A percentile compares a stretch with the other conserved stretches of the same genome.
These are phyloP conservation scores for Echinometra lucunter DNA, from an alignment of 53 echinoderm and acorn worm species.

Conservation along the genomic window DNA sequence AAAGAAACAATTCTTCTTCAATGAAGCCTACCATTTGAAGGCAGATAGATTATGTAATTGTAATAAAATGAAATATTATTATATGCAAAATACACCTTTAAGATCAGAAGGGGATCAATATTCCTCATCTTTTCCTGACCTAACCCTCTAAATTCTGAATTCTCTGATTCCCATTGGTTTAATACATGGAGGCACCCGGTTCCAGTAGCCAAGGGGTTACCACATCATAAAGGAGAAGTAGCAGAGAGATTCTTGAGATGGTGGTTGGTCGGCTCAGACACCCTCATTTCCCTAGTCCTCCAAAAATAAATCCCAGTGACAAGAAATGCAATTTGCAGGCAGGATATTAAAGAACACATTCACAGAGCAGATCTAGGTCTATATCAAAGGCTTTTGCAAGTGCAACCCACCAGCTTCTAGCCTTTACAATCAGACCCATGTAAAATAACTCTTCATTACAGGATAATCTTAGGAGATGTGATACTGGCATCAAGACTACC, in stretches of 20 bases:
- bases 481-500: neutral
- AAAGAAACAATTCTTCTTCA: too few species aligned
- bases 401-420: conserved; percentile 1
- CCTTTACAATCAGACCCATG: neutral
- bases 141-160: too few species aligned
- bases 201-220: neutral
- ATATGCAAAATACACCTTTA: too few species aligned
- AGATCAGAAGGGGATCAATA: neutral
- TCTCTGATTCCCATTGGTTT: too few species aligned
- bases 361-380: conserved; percentile 20
- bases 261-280: conserved; percentile 11
- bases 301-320: conserved; percentile 63
- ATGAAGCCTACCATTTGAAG: too few species aligned
- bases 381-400: conserved; percentile 15
- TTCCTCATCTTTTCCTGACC: neutral
- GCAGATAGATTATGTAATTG: too few species aligned
- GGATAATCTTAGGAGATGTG: neutral
- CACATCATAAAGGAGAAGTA: neutral
- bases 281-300: conserved; percentile 46
- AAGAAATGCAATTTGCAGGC: conserved; percentile 67
- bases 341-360: conserved; percentile 66
- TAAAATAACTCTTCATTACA: neutral
- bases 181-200: too few species aligned
- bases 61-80: too few species aligned
- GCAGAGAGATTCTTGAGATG: neutral